phyloP scores from a whole-genome alignment of 2,113 vertebrate species.

The Muscicapa adusta region DNA sequence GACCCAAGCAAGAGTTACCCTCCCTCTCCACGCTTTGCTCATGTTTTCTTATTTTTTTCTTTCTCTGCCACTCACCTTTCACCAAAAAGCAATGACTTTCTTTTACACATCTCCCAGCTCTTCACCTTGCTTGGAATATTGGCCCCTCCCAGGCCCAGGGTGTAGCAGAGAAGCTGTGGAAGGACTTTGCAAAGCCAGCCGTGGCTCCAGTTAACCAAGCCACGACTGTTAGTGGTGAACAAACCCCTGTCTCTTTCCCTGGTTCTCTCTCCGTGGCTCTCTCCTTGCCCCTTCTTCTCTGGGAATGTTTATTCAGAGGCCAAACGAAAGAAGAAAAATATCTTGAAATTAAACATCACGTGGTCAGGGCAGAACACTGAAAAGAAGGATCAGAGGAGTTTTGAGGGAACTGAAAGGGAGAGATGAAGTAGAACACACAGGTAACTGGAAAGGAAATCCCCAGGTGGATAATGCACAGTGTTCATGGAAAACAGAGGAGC shows the following conservation, averaged over 20 bases:
- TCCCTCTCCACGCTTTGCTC: neutral
- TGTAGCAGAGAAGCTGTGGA: neutral
- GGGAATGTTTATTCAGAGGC: neutral
- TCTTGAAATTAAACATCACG: neutral
- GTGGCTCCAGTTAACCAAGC: neutral
- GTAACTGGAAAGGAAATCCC: neutral
- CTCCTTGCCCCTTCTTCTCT: neutral
- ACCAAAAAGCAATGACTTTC: neutral
- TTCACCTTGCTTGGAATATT: neutral
- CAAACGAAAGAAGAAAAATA: neutral
- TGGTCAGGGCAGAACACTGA: neutral
- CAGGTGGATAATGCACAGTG: neutral
- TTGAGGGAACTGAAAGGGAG: neutral
- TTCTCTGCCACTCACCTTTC: neutral
- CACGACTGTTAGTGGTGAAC: neutral
- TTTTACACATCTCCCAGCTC: neutral
- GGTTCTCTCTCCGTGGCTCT: neutral
- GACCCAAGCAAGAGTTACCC: neutral
- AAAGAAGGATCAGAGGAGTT: neutral
- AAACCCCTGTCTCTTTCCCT: neutral
- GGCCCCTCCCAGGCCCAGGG: neutral
- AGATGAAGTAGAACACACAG: neutral
- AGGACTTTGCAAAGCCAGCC: neutral
- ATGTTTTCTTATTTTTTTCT: neutral
- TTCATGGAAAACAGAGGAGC: neutral